Evolutionary conservation across 1,140 invertebrate species (phyloP).

Genomic region (Danaus plexippus): DNA sequence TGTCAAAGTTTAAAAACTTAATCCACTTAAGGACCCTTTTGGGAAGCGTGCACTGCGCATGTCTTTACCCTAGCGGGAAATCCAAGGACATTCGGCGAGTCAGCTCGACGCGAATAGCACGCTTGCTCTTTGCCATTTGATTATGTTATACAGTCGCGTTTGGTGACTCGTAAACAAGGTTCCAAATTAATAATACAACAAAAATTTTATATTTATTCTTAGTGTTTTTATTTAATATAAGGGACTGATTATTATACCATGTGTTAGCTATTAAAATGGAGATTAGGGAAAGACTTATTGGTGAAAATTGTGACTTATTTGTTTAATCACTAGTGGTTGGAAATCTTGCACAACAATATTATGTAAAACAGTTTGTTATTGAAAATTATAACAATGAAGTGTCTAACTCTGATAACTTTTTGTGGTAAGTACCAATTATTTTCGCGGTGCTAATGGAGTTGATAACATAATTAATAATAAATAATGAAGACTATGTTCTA

Average conservation of each 20-base stretch:
- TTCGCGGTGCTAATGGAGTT: no score
- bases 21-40: constrained; percentile 65
- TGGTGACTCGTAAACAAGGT: constrained; percentile 46
- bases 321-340: constrained; percentile 26
- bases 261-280: constrained; percentile 18
- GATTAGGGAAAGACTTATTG: constrained; percentile 13
- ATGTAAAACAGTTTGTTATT: constrained; percentile 31
- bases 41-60: constrained; percentile 56
- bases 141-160: constrained; percentile 40
- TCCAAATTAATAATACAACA: constrained; percentile 8
- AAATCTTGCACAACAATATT: constrained; percentile 27
- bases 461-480: no score
- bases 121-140: constrained; percentile 29
- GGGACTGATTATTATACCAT: constrained; percentile 8
- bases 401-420: constrained; percentile 46
- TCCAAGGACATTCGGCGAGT: constrained; percentile 55
- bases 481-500: no score
- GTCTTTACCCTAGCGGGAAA: constrained; percentile 55
- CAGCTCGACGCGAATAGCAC: constrained; percentile 27
- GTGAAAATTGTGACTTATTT: constrained; percentile 18
- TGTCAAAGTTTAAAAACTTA: constrained; percentile 68
- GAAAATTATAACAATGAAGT: constrained; percentile 47
- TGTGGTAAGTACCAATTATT: constrained; percentile 43
- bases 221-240: constrained; percentile 4
- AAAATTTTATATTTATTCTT: constrained; percentile 8